Evolutionary conservation across 2,113 vertebrate genomes (phyloP).

Genomic region (Amblyopsis rosae): DNA sequence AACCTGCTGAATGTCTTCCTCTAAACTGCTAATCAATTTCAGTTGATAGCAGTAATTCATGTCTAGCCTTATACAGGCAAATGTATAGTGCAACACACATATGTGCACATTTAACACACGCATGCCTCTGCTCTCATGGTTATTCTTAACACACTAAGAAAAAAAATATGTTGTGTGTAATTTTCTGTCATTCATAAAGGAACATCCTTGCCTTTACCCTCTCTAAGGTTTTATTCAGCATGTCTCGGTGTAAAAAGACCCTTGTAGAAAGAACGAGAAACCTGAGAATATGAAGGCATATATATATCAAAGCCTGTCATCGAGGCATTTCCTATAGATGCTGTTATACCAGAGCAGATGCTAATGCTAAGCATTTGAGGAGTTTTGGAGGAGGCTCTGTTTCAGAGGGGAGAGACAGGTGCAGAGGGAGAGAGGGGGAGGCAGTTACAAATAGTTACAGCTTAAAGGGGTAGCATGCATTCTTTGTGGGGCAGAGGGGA

Average conservation of each 20-base stretch:
- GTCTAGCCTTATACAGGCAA: not conserved
- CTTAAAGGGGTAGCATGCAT: too few relatives aligned
- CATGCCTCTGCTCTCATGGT: conserved; percentile 3
- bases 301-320: conserved; percentile 29
- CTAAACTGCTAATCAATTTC: not conserved
- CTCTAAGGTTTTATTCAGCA: conserved; percentile 20
- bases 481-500: too few relatives aligned
- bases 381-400: conserved; percentile 5
- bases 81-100: conserved; percentile 12
- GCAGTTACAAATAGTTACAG: too few relatives aligned
- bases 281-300: conserved; percentile 15
- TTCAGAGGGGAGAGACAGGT: conserved; percentile 6
- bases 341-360: conserved; percentile 16
- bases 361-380: conserved; percentile 24
- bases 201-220: conserved; percentile 18
- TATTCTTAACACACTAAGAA: conserved; percentile 34
- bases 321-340: conserved; percentile 1
- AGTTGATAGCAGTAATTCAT: conserved; percentile 12
- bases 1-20: not conserved
- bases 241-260: conserved; percentile 24
- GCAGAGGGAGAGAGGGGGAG: not conserved
- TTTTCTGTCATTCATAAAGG: conserved; percentile 12
- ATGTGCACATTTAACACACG: conserved; percentile 7
- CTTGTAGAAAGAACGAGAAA: not conserved
- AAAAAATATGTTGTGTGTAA: conserved; percentile 5